These are phyloP conservation scores for Myripristis murdjan DNA, from an alignment of 2,797 vertebrate species.

Conservation along the genomic window DNA sequence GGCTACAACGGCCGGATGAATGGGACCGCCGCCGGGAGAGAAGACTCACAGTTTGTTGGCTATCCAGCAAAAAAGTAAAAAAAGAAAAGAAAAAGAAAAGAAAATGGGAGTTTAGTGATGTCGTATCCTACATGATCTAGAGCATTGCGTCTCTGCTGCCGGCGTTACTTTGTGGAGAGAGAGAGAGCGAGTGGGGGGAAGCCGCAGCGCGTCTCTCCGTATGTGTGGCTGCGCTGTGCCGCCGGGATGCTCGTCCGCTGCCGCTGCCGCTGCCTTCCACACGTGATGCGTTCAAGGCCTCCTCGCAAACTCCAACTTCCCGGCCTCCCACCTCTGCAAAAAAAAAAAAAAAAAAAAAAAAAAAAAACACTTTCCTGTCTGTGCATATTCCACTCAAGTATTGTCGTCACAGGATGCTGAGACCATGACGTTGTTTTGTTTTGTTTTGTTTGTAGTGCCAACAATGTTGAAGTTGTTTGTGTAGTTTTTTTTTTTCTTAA, in stretches of 20 bases:
- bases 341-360: background rate
- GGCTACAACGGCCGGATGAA: constrained; percentile 65
- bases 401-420: too few relatives aligned
- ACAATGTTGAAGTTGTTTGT: too few relatives aligned
- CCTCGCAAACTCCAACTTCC: background rate
- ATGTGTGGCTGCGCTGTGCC: constrained; percentile 73
- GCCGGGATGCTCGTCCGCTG: constrained; percentile 68
- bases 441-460: too few relatives aligned
- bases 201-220: constrained; percentile 29
- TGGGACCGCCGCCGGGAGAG: constrained; percentile 46
- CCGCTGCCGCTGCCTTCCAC: constrained; percentile 52
- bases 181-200: constrained; percentile 22
- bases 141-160: constrained; percentile 52
- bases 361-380: too few relatives aligned
- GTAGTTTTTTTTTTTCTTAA: too few relatives aligned
- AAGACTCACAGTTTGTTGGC: constrained; percentile 59
- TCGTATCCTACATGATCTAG: constrained; percentile 78
- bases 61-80: constrained; percentile 52
- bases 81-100: constrained; percentile 53
- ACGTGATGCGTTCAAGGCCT: constrained; percentile 58
- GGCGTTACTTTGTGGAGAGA: constrained; percentile 26
- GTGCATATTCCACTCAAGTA: too few relatives aligned
- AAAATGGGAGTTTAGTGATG: constrained; percentile 43
- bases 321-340: fast-evolving
- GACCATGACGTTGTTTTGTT: too few relatives aligned